Evolutionary conservation across 2,797 vertebrate genomes (phyloP), one percentile per base, ranked within the genome.

Genomic region (Protosalanx chinensis): DNA sequence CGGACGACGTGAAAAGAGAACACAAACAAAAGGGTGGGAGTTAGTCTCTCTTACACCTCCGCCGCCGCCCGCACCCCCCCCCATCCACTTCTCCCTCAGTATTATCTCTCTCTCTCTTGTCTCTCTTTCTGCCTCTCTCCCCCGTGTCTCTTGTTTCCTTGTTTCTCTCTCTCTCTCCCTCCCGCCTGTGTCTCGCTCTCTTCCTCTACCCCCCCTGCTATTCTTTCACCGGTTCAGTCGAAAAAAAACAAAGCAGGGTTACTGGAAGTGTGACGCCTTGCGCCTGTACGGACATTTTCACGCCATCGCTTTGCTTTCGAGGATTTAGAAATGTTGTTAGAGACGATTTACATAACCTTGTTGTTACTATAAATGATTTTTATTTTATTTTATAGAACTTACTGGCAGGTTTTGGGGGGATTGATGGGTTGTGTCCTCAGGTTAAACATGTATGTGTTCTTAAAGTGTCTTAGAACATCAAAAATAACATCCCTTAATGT

Each of bases 11-110:
- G 60, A 83, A 84, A 68, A 67, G 74, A 63, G 59, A 86, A 71
- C 72, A 85, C 86, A 67, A 82, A 83, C 78, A 82, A 63, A 88
- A 73, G 73, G 73, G 63, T 70, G 69, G 62, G 68, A 85, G 67
- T 73, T 61, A 37, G 70, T 73, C 70, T 77, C 35, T 67, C 35
- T 49, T 16, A 56, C 51, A 46, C 53, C 32, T 32, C n/a, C n/a
- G 15, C 56, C 35, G 53, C 56, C 57, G 33, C 70, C 23, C 65
- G 70, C 68, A 27, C 41, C 63, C 61, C 67, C 20, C 32, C 16
- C 13, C 29, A 23, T 64, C 37, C 59, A 41, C 18, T 71, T 49
- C 20, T 66, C 57, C n/a, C 35, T 59, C 30, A 46, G 35, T 16
- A 15, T 27, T 71, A 51, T 66, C 32, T 72, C 41, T 57, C 59